Evolutionary conservation across 1,140 invertebrate species (phyloP).

Genomic region (Trichomalopsis sarcophagae): DNA sequence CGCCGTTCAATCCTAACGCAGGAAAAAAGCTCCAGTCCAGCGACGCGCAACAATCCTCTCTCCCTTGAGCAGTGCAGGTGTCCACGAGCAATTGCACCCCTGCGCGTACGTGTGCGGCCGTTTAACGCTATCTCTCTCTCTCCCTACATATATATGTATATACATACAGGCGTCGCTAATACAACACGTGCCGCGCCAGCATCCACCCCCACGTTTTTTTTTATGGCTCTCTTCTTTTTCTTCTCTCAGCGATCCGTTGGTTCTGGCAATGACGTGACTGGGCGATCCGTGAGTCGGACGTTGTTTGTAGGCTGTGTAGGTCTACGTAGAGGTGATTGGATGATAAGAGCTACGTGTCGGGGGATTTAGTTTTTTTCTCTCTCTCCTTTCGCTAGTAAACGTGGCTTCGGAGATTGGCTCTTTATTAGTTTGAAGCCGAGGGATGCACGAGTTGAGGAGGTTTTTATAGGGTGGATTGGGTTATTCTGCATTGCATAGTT

Average conservation of each 20-base stretch:
- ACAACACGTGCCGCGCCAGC: conserved; percentile 21
- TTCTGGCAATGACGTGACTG: background rate
- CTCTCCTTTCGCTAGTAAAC: background rate
- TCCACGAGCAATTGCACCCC: conserved; percentile 28
- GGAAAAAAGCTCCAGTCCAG: background rate
- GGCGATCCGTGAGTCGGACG: background rate
- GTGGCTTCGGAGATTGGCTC: background rate
- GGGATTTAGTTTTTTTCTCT: background rate
- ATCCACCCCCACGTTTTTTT: background rate
- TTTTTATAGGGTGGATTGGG: background rate
- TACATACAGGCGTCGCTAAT: conserved; percentile 6
- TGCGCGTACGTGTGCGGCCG: background rate
- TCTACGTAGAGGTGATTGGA: background rate
- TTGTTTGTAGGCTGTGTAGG: background rate
- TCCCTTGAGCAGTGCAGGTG: background rate
- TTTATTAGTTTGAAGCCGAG: background rate
- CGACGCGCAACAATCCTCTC: background rate
- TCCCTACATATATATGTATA: background rate
- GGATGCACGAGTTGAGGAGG: background rate
- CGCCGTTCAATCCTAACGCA: no score
- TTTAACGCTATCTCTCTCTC: background rate
- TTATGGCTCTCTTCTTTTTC: conserved; percentile 5
- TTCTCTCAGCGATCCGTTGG: background rate
- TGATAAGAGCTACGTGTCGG: background rate
- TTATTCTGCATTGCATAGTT: no score